These are phyloP conservation scores for Melangyna quadrimaculata DNA, from an alignment of 2,888 invertebrate species.

Conservation along the genomic window DNA sequence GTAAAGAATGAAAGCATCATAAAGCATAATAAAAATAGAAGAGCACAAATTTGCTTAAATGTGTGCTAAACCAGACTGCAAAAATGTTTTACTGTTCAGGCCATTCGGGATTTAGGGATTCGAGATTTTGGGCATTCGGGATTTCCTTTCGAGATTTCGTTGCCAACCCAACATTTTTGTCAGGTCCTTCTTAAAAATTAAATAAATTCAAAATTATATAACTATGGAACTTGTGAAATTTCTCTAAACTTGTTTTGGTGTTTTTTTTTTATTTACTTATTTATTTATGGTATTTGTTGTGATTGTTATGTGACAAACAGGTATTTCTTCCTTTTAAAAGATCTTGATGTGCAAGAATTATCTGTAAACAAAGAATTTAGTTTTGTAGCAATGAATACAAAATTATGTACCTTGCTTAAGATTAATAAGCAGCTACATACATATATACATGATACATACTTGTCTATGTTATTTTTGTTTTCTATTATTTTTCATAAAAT, in stretches of 20 bases:
- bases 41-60: too few species aligned
- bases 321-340: constrained; percentile 16
- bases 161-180: too few species aligned
- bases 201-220: background rate
- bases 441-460: background rate
- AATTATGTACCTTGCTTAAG: background rate
- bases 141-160: too few species aligned
- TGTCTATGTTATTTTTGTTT: background rate
- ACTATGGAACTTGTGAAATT: background rate
- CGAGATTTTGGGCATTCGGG: too few species aligned
- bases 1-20: too few species aligned
- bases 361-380: constrained; percentile 37
- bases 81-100: too few species aligned
- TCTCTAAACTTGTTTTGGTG: background rate
- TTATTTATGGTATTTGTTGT: background rate
- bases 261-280: background rate
- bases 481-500: constrained; percentile 5
- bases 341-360: background rate
- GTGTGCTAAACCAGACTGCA: too few species aligned
- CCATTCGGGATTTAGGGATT: too few species aligned
- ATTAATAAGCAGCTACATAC: background rate
- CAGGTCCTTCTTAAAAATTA: background rate
- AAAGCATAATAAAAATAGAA: too few species aligned
- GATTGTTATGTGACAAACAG: constrained; percentile 41
- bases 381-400: constrained; percentile 37